Evolutionary conservation across 2,797 vertebrate species (phyloP), one percentile per base, ranked within the genome.

Genomic region (Rhinichthys osculus): DNA sequence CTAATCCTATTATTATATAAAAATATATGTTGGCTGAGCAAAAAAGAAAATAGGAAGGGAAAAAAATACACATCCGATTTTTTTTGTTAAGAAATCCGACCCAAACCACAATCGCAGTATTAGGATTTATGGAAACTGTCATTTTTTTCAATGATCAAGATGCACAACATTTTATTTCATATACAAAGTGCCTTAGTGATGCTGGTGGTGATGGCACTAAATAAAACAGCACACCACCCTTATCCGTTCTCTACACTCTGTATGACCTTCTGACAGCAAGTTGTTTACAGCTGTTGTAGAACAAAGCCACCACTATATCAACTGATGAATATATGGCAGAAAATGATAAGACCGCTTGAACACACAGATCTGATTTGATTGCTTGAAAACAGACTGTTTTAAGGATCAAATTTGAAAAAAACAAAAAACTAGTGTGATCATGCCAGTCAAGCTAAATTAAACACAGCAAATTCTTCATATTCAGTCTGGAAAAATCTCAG

Each of bases 191-290:
- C 11, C 13, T n/a, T 23, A 35, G 13, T 16, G 14, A 82, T 42
- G 17, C 23, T 78, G 54, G 14, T 16, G 23, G 35, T 5, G 35
- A 59, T 7, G 35, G 7, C 8, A 27, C 16, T 42, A 62, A 40
- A 78, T 78, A 78, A 42, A 64, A 30, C 57, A 13, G 38, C n/a
- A 78, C 11, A 66, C 27, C 62, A 66, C 62, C 27, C 62, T 59
- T 40, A 59, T n/a, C 13, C 13, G 3, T 35, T 59, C 52, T n/a
- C 52, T 77, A 23, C 23, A 40, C 33, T n/a, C 62, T 66, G 62
- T 33, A 33, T 66, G 27, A 66, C 27, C 27, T 14, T 30, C 62
- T 66, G 62, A 66, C 4, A 33, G 30, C 6, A 66, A 17, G 27
- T 33, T 66, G 64, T 66, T 72, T 72, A 72, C 23, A 47, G 70